Evolutionary conservation across 2,797 vertebrate genomes (phyloP).

Genomic region (Sebastiscus albofasciatus): DNA sequence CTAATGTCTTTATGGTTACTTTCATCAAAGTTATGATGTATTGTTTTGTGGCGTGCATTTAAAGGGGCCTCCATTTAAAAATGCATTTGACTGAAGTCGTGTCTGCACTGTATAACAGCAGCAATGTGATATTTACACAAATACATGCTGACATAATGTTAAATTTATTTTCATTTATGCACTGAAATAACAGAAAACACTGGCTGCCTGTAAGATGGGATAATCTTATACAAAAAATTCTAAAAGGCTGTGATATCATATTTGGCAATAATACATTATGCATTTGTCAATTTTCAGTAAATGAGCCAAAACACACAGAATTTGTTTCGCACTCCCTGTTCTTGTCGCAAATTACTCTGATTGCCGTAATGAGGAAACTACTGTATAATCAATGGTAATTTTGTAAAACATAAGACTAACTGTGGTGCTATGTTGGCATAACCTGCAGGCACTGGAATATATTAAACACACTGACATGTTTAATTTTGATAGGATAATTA

Average conservation of each 20-base stretch:
- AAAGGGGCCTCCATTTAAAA: not conserved
- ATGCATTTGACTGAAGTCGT: not conserved
- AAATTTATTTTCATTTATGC: not conserved
- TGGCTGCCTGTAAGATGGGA: not conserved
- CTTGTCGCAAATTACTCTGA: not conserved
- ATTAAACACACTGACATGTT: not conserved
- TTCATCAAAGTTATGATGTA: not conserved
- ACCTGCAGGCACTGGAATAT: not conserved
- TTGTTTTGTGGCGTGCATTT: not conserved
- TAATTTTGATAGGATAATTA: not conserved
- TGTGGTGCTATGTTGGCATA: not conserved
- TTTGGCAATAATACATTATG: not conserved
- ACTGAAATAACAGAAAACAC: not conserved
- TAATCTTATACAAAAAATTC: not conserved
- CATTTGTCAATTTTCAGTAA: not conserved
- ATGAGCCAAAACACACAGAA: not conserved
- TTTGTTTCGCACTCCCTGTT: not conserved
- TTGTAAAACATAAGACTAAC: not conserved
- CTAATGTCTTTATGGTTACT: not conserved
- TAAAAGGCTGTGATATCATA: not conserved
- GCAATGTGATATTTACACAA: not conserved
- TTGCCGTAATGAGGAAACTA: not conserved
- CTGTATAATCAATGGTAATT: not conserved
- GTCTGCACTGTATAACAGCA: not conserved
- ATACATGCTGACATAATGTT: not conserved